phyloP scores from a whole-genome alignment of 1,140 invertebrate species.

The Lepidurus couesii region DNA sequence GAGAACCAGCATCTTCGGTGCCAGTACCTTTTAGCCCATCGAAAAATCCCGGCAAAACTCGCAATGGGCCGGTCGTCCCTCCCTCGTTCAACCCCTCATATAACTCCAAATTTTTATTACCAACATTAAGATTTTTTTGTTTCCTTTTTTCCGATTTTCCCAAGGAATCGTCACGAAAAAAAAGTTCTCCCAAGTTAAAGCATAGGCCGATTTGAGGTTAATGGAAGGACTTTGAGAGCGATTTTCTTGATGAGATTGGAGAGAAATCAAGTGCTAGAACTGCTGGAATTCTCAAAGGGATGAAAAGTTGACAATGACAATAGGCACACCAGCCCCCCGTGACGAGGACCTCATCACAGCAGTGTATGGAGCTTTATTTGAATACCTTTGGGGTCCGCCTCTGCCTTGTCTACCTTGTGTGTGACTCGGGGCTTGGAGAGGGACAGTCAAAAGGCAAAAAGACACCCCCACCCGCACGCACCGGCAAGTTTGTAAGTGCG shows the following conservation, averaged over 20 bases:
- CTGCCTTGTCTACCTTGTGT: conserved; percentile 10
- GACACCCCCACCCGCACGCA: conserved; percentile 16
- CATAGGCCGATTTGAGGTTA: neutral
- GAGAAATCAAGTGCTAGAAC: neutral
- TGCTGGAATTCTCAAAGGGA: neutral
- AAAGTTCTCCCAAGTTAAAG: neutral
- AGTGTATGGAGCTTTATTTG: neutral
- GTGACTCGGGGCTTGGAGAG: neutral
- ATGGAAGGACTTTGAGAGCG: neutral
- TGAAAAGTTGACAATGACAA: conserved; percentile 22
- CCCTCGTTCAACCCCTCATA: conserved; percentile 1
- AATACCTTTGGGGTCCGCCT: conserved; percentile 13
- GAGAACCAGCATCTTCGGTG: neutral
- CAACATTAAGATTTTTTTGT: conserved; percentile 13
- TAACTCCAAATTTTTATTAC: conserved; percentile 15
- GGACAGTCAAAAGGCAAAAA: conserved; percentile 1
- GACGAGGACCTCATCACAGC: conserved; percentile 12
- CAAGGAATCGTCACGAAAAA: neutral
- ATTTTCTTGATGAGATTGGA: neutral
- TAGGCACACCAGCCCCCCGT: conserved; percentile 12
- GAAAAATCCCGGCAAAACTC: neutral
- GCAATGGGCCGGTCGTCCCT: neutral
- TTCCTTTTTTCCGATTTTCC: conserved; percentile 1
- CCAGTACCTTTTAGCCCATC: neutral
- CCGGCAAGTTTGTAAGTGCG: conserved; percentile 11